Evolutionary conservation across 2,888 invertebrate genomes (phyloP), one percentile per base, ranked within the genome.

Genomic region (Noctua pronuba): DNA sequence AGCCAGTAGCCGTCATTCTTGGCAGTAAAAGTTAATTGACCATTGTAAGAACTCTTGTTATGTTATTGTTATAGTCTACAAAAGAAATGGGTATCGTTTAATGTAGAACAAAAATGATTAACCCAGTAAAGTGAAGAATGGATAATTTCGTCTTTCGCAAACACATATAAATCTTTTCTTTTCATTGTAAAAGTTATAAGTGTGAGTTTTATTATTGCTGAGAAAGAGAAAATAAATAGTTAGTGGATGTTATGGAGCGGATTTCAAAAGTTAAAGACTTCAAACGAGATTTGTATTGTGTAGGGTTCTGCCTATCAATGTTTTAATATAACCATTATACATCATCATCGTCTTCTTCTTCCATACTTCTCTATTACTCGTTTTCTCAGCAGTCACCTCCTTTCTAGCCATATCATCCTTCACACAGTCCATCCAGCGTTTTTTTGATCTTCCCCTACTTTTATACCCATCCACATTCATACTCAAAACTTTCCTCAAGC

Each of bases 1-100:
- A 2, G 11, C 62, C 49, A 80, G 49, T 70, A 75, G 44, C 69
- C 41, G n/a, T 69, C 73, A 74, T 75, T 84, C 38, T 75, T 52
- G 16, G 69, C 24, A 67, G 72, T 82, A 75, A 83, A 88, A 62
- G 67, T 79, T 79, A 79, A 87, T 77, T 76, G 77, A 31, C 77
- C 62, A 87, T 87, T 87, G 85, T 87, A 58, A 67, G 55, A 77
- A 64, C 11, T 68, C 44, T 74, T 46, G 64, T 68, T 80, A 84
- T 49, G 66, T 79, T 72, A 80, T 78, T 67, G 41, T 70, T 80
- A 68, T 81, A 65, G 72, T 8, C 64, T 24, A n/a, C 24, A 18
- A 70, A 78, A 49, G 52, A 81, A 83, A 86, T 75, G 68, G 28
- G 13, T 1, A 68, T 18, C 75, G 75, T 73, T 86, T 78, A 52